phyloP scores from a whole-genome alignment of 2,113 vertebrate genomes.

The Gobiocypris rarus region DNA sequence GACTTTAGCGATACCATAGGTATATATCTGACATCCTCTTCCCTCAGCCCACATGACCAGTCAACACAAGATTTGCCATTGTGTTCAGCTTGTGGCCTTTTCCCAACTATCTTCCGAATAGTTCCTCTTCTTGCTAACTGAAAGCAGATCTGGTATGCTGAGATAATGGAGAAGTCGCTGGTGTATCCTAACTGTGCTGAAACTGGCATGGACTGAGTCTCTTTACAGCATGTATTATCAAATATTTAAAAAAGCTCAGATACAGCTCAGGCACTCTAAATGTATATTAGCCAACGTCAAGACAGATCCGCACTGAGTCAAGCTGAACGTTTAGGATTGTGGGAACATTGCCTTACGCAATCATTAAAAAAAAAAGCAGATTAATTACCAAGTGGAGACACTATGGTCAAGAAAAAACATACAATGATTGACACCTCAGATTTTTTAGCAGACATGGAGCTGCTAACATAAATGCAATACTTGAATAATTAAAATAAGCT shows the following conservation, averaged over 20 bases:
- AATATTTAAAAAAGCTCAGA: background rate
- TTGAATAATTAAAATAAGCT: background rate
- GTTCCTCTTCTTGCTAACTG: slow-evolving; percentile 25
- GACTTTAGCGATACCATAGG: slow-evolving; percentile 7
- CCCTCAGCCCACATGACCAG: background rate
- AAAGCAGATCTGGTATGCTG: slow-evolving; percentile 32
- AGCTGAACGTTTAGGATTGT: background rate
- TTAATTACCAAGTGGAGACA: background rate
- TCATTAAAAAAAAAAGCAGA: background rate
- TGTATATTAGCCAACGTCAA: background rate
- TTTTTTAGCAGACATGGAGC: too few species aligned
- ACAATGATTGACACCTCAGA: background rate
- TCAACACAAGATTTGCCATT: slow-evolving; percentile 10
- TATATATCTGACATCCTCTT: background rate
- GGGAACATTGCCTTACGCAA: background rate
- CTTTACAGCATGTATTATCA: background rate
- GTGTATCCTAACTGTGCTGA: background rate
- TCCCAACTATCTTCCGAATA: background rate
- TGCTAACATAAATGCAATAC: background rate
- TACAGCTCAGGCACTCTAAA: slow-evolving; percentile 8
- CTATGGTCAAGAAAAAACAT: background rate
- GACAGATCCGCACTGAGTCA: background rate
- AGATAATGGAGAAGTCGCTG: slow-evolving; percentile 12
- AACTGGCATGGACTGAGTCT: background rate
- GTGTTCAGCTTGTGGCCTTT: background rate